phyloP scores from a whole-genome alignment of 2,888 invertebrate species.

The Leucophenga montana region DNA sequence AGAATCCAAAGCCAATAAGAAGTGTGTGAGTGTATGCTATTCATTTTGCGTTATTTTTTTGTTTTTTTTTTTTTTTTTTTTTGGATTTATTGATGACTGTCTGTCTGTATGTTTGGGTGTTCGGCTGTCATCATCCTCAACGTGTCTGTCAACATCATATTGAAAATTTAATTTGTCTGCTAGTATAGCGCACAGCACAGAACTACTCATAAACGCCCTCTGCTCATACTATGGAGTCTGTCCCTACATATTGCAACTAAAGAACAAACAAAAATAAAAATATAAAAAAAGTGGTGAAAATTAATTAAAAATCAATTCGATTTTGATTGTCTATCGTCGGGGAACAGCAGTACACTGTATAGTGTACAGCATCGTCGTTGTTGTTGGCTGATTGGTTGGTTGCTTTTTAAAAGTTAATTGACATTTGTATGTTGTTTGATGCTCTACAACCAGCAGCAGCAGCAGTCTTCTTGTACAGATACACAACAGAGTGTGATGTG shows the following conservation, averaged over 20 bases:
- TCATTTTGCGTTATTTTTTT: too few relatives aligned
- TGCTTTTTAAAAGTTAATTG: conserved; percentile 55
- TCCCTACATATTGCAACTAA: neutral
- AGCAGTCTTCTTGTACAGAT: too few relatives aligned
- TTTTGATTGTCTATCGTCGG: conserved; percentile 55
- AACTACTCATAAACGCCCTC: conserved; percentile 3
- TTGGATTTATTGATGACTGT: neutral
- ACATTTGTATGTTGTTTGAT: conserved; percentile 54
- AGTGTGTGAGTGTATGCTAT: neutral
- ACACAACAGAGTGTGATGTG: too few relatives aligned
- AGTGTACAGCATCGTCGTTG: conserved; percentile 23
- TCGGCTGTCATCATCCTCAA: neutral
- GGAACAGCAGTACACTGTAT: conserved; percentile 3
- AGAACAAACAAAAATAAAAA: conserved; percentile 8
- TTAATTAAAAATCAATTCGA: conserved; percentile 66
- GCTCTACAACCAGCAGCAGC: too few relatives aligned
- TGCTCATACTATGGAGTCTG: too few relatives aligned
- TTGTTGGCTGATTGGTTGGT: neutral
- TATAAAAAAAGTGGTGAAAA: conserved; percentile 63
- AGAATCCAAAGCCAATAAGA: too few relatives aligned
- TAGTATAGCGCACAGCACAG: neutral
- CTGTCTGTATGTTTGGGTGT: conserved; percentile 2
- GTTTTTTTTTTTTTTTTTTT: conserved; percentile 3
- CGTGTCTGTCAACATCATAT: conserved; percentile 10
- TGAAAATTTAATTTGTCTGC: conserved; percentile 26